phyloP scores from a whole-genome alignment of 2,888 invertebrate species.

The Lottia scabra region DNA sequence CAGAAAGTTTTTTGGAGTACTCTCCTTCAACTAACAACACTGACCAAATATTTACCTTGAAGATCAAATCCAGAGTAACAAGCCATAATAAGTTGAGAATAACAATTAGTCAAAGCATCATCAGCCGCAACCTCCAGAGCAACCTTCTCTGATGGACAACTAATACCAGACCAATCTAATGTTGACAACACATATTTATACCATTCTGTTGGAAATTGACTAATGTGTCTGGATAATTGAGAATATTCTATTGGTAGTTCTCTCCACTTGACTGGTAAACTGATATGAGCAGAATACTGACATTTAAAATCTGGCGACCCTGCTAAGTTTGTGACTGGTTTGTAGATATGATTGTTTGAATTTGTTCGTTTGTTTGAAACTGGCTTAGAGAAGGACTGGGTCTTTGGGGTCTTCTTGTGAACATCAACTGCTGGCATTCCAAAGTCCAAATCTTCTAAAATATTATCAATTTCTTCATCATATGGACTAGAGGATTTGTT shows the following conservation, averaged over 20 bases:
- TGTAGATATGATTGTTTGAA: slow-evolving; percentile 55
- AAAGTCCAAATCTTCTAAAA: slow-evolving; percentile 57
- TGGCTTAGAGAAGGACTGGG: slow-evolving; percentile 17
- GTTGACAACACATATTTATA: slow-evolving; percentile 54
- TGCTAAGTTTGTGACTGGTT: slow-evolving; percentile 59
- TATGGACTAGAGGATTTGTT: slow-evolving; percentile 30
- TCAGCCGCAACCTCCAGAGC: slow-evolving; percentile 51
- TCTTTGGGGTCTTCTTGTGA: slow-evolving; percentile 27
- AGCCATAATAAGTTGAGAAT: slow-evolving; percentile 63
- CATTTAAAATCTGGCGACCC: slow-evolving; percentile 61
- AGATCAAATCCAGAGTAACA: slow-evolving; percentile 62
- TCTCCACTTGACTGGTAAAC: slow-evolving; percentile 59
- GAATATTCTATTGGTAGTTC: slow-evolving; percentile 60
- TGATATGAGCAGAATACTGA: slow-evolving; percentile 56
- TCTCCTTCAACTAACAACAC: not conserved
- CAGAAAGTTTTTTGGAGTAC: too few relatives aligned
- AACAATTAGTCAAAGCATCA: slow-evolving; percentile 55
- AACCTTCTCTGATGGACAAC: slow-evolving; percentile 46
- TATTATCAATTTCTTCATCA: slow-evolving; percentile 48
- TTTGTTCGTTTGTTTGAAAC: slow-evolving; percentile 26
- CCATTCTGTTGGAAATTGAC: slow-evolving; percentile 61
- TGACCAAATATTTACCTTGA: slow-evolving; percentile 44
- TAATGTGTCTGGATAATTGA: slow-evolving; percentile 48
- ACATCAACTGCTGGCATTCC: slow-evolving; percentile 61
- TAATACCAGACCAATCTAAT: slow-evolving; percentile 49